Evolutionary conservation across 2,113 vertebrate species (phyloP), one percentile per base, ranked within the genome.

Genomic region (Nipponia nippon): DNA sequence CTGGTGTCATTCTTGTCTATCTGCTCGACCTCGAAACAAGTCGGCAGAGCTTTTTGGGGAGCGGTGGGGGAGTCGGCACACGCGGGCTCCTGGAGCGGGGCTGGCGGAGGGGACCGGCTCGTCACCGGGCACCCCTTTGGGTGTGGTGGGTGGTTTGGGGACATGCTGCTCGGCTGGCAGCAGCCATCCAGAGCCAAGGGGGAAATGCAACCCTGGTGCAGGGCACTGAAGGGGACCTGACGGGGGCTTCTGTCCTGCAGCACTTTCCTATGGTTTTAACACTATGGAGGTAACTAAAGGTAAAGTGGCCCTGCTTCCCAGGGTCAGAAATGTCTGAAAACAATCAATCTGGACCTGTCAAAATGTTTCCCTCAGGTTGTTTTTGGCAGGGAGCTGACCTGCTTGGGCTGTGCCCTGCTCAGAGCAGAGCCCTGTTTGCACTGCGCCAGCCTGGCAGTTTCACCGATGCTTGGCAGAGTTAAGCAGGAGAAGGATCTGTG

Each of bases 391-490:
- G 52, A 46, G 17, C 42, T 44, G 61, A 80, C 38, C 42, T 83
- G 23, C 38, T 89, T 46, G 76, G 55, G 62, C 83, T 44, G 23
- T 4, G 17, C 66, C 23, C 40, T 14, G 29, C 58, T 72, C 19
- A 5, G 62, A 46, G 38, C 76, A 44, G 56, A 80, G 81, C 38
- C 50, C 47, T 1, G 4, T 8, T 71, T 52, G 47, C 20, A 6
- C n/a, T 69, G 47, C 0, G 1, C 47, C n/a, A 81, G 47, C 32
- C 20, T 0, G 4, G 38, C 11, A 2, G 14, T 55, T 66, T 66
- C 16, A 36, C 4, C 0, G 1, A 4, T 16, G 8, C 30, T 38
- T 75, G 56, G 18, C 21, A 32, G 53, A 70, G 15, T 0, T 8
- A 5, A 69, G 32, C 46, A 72, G 47, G 27, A 62, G 75, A 71